Base-by-base conservation (phyloP, 2,797 vertebrate species). In the Corythornis leucogaster region DNA sequence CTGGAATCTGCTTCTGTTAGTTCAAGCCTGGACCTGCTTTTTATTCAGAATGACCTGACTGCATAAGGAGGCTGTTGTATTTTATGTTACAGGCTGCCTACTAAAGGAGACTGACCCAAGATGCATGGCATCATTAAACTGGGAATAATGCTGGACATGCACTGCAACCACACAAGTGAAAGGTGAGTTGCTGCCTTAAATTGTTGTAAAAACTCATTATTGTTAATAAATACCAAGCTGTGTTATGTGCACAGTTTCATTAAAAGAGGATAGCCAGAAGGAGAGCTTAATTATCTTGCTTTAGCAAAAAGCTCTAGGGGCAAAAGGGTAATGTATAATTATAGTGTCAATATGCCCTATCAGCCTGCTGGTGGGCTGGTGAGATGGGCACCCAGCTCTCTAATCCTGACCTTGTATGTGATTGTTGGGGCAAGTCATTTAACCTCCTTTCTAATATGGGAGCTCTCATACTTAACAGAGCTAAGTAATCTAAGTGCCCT, bases 151-250 rank as follows among this genome's bases (percentile, higher is more conserved):
- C 67, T 63, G 82, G 94, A 50, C 57, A 48, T 83, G 74, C 48
- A 81, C 42, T 0, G 2, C 68, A 90, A 53, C 55, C 74, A 77
- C 80, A 76, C 35, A 84, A 81, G 85, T 76, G 67, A 95, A 96
- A 96, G 89, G 91, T 91, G 82, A 90, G 80, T 83, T 84, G 50
- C 80, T 84, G 63, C 80, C 54, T 93, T 53, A 82, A 75, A 92
- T 92, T 90, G 87, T 90, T 94, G 88, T 81, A 74, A 91, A 85
- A 93, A 63, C 70, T 92, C 87, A 84, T 89, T 93, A 92, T 57
- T 5, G 5, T 88, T 93, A 93, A 93, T 86, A 91, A 96, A 94
- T 92, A 93, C 67, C 82, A 93, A 89, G 42, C 74, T 92, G 57
- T 61, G 85, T 89, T 85, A 92, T 1, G 10, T 76, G 51, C 58